Evolutionary conservation across 2,113 vertebrate species (phyloP).

Genomic region (Prunella himalayana): DNA sequence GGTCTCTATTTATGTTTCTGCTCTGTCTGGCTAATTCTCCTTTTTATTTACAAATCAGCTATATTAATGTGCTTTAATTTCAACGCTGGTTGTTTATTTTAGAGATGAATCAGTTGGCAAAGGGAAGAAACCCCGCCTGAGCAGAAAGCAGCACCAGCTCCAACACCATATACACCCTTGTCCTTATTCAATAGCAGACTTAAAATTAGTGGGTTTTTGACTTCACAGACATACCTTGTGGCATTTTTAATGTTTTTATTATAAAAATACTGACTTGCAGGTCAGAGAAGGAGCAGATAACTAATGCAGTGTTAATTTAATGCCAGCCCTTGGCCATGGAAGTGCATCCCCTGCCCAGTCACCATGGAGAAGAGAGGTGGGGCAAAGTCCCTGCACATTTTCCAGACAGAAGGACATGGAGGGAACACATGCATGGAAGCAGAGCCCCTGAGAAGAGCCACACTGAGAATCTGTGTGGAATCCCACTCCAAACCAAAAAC

Average conservation of each 20-base stretch:
- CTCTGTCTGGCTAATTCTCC: constrained; percentile 25
- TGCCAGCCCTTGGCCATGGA: not conserved
- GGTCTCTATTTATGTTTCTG: constrained; percentile 39
- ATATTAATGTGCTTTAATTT: constrained; percentile 26
- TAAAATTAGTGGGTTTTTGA: not conserved
- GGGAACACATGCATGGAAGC: not conserved
- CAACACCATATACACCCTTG: not conserved
- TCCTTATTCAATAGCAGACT: not conserved
- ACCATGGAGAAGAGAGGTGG: rapidly evolving
- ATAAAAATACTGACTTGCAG: not conserved
- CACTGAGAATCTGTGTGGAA: not conserved
- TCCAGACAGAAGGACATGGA: not conserved
- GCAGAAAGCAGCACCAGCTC: not conserved
- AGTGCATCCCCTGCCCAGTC: not conserved
- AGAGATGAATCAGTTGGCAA: constrained; percentile 12
- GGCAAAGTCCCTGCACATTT: rapidly evolving
- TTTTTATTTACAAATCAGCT: constrained; percentile 47
- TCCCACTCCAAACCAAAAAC: not conserved
- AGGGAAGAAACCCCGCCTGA: not conserved
- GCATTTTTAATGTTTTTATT: not conserved
- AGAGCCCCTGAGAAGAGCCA: not conserved
- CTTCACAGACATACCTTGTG: not conserved
- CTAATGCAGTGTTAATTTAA: not conserved
- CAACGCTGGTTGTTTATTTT: constrained; percentile 15
- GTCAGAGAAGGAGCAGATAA: not conserved